Percentiles rank a stretch among this genome's conserved stretches.
Conservation (phyloP, 2,113 vertebrate genomes). For the Podarcis raffonei region DNA sequence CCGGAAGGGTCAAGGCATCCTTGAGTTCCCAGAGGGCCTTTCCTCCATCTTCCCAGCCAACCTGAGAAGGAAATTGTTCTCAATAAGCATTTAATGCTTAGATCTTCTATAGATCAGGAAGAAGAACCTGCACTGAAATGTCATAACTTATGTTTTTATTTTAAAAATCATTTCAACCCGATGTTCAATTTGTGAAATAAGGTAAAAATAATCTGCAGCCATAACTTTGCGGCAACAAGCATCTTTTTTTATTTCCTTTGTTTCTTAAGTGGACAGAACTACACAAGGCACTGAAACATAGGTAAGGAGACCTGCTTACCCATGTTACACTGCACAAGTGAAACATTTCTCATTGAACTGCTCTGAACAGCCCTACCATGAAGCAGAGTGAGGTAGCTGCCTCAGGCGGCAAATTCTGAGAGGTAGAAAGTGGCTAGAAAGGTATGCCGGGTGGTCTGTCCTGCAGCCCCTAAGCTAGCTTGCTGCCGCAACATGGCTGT, state of each 20-base stretch:
- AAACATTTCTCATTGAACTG: background rate
- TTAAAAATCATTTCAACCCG: conserved; percentile 4
- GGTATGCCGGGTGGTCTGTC: too few relatives aligned
- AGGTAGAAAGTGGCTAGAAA: background rate
- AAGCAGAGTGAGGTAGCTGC: too few relatives aligned
- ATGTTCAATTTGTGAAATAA: conserved; percentile 34
- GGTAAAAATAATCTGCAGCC: background rate
- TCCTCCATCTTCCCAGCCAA: conserved; percentile 88
- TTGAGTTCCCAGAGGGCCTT: conserved; percentile 82
- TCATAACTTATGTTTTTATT: conserved; percentile 1
- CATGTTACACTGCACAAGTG: too few relatives aligned
- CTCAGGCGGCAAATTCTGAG: too few relatives aligned
- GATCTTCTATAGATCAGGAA: background rate
- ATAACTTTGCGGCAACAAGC: background rate
- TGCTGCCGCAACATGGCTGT: too few relatives aligned
- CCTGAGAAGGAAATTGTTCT: conserved; percentile 68
- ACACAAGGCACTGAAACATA: background rate
- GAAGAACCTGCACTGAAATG: background rate
- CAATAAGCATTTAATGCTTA: background rate
- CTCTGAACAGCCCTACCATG: background rate
- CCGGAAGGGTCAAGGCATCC: conserved; percentile 82
- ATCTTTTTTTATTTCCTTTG: background rate
- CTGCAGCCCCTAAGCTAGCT: too few relatives aligned
- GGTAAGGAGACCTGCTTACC: background rate
- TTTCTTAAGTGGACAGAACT: background rate